These are phyloP conservation scores for Ceratina calcarata DNA, from an alignment of 1,140 invertebrate genomes.

Conservation along the genomic window DNA sequence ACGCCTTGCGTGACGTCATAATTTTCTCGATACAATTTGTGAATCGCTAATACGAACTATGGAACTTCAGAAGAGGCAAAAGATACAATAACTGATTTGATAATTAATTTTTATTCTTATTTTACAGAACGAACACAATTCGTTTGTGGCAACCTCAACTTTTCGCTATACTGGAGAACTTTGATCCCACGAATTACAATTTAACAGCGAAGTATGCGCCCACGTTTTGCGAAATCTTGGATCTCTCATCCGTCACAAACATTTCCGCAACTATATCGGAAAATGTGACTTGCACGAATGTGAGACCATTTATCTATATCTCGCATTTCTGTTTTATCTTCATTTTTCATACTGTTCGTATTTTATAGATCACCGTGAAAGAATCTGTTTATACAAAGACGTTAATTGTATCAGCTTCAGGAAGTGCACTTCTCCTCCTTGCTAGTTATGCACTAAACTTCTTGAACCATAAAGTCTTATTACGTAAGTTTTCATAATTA, in stretches of 20 bases:
- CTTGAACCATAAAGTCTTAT: constrained; percentile 67
- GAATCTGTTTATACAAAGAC: constrained; percentile 65
- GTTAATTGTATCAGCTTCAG: constrained; percentile 59
- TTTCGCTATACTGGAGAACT: constrained; percentile 81
- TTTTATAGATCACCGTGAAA: constrained; percentile 56
- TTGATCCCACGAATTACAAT: constrained; percentile 26
- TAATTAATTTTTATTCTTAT: constrained; percentile 35
- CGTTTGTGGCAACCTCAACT: constrained; percentile 84
- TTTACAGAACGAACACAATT: constrained; percentile 78
- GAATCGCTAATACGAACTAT: neutral
- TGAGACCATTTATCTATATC: neutral
- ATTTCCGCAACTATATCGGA: neutral
- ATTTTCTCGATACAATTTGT: neutral
- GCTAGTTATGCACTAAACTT: constrained; percentile 63
- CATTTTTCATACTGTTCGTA: neutral
- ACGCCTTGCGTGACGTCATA: neutral
- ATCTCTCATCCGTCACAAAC: constrained; percentile 46
- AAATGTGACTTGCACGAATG: constrained; percentile 1
- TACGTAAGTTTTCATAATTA: constrained; percentile 62
- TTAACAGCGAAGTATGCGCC: constrained; percentile 1
- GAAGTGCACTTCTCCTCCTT: constrained; percentile 55
- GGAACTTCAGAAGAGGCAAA: neutral
- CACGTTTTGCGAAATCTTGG: constrained; percentile 73
- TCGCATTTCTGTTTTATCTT: too few species aligned
- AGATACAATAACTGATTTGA: neutral